phyloP scores from a whole-genome alignment of 2,888 invertebrate species.

The Heliconius cydno region DNA sequence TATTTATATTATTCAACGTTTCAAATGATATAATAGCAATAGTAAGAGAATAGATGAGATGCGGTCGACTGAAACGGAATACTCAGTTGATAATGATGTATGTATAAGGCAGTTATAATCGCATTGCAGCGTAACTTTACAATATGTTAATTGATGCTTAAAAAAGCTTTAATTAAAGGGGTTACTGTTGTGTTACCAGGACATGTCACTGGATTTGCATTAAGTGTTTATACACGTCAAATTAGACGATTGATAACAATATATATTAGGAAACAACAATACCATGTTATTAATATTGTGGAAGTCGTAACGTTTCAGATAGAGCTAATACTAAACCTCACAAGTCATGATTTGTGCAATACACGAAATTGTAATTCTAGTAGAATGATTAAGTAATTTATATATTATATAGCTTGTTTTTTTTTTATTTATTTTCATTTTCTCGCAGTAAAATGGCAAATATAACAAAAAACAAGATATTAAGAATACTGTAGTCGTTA shows the following conservation, averaged over 20 bases:
- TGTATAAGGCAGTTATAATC: slow-evolving; percentile 2
- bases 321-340: slow-evolving; percentile 70
- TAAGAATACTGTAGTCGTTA: neutral
- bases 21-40: slow-evolving; percentile 26
- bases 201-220: slow-evolving; percentile 40
- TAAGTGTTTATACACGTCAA: slow-evolving; percentile 60
- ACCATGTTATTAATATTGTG: slow-evolving; percentile 63
- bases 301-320: slow-evolving; percentile 79
- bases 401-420: too few relatives aligned
- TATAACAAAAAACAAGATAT: too few relatives aligned
- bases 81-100: slow-evolving; percentile 1
- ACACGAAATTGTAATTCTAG: neutral
- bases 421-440: too few relatives aligned
- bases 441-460: too few relatives aligned
- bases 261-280: slow-evolving; percentile 62
- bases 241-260: slow-evolving; percentile 77
- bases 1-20: slow-evolving; percentile 46
- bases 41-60: slow-evolving; percentile 8
- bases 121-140: slow-evolving; percentile 18
- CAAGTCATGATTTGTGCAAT: slow-evolving; percentile 75
- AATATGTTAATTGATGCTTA: slow-evolving; percentile 26
- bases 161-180: slow-evolving; percentile 29
- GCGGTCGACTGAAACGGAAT: neutral
- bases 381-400: too few relatives aligned
- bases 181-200: slow-evolving; percentile 50